Conservation (phyloP, 1,140 invertebrate species). For the Aphidius ervi region DNA sequence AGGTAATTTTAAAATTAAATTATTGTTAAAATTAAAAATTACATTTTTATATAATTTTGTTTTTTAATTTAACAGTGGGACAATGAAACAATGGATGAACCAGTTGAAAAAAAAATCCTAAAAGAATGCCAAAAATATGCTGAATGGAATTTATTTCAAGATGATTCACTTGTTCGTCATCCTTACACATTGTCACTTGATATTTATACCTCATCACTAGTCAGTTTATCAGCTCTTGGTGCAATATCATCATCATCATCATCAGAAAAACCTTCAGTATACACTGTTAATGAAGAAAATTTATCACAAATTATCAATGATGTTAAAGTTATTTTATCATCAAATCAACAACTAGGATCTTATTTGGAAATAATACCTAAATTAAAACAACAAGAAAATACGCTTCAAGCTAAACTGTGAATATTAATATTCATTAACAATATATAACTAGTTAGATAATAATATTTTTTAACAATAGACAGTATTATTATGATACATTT, state of each 20-base stretch:
- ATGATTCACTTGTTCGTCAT: slow-evolving; percentile 32
- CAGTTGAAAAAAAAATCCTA: slow-evolving; percentile 34
- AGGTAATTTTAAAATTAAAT: slow-evolving; percentile 39
- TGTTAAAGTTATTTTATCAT: slow-evolving; percentile 33
- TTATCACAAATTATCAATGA: slow-evolving; percentile 29
- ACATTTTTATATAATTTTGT: slow-evolving; percentile 1
- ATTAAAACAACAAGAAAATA: slow-evolving; percentile 27
- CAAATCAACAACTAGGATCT: slow-evolving; percentile 30
- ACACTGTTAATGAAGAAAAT: slow-evolving; percentile 31
- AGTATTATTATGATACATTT: no score
- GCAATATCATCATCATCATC: slow-evolving; percentile 24
- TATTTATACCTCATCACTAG: slow-evolving; percentile 39
- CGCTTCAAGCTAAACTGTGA: slow-evolving; percentile 46
- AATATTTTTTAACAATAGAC: no score
- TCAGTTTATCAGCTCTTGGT: slow-evolving; percentile 35
- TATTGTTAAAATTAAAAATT: background rate
- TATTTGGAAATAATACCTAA: slow-evolving; percentile 34
- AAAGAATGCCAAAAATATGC: slow-evolving; percentile 41
- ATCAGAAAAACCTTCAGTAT: slow-evolving; percentile 26
- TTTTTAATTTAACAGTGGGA: slow-evolving; percentile 39
- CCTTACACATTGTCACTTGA: slow-evolving; percentile 48
- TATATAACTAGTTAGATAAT: no score
- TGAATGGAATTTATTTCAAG: slow-evolving; percentile 37
- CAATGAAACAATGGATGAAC: slow-evolving; percentile 27
- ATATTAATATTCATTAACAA: slow-evolving; percentile 19